These are phyloP conservation scores for Lasioglossum morio DNA, from an alignment of 2,888 invertebrate genomes.

Conservation along the genomic window DNA sequence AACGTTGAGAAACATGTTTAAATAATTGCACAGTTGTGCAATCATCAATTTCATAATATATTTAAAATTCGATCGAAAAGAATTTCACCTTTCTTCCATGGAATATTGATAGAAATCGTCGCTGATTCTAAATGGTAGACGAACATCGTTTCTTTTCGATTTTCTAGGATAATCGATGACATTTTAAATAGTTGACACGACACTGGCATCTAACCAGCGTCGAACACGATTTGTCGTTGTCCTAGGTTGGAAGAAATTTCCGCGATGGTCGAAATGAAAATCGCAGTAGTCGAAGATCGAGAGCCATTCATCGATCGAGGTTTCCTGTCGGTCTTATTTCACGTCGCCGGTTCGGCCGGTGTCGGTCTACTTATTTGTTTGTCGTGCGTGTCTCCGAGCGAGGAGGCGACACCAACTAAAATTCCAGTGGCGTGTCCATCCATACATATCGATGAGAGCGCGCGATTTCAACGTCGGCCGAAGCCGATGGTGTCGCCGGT, in stretches of 20 bases:
- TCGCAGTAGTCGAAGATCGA: neutral
- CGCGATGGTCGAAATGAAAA: conserved; percentile 21
- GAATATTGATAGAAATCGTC: neutral
- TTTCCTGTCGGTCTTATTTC: conserved; percentile 57
- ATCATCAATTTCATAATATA: no score
- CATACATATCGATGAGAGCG: conserved; percentile 82
- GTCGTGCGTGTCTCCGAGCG: conserved; percentile 59
- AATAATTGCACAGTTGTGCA: no score
- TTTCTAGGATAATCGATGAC: no score
- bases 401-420: conserved; percentile 80
- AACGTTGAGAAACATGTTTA: no score
- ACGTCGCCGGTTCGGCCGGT: conserved; percentile 41
- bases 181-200: neutral
- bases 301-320: conserved; percentile 50
- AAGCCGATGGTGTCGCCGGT: conserved; percentile 75
- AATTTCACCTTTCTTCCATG: neutral
- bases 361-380: conserved; percentile 75
- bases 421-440: conserved; percentile 81
- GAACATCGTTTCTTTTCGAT: neutral
- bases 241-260: conserved; percentile 16
- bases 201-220: no score
- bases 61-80: no score
- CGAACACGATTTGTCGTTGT: no score
- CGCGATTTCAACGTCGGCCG: conserved; percentile 57
- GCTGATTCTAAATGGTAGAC: neutral